Conservation (phyloP, 2,888 invertebrate genomes). For the Galeopsomyia nigrocyanea region DNA sequence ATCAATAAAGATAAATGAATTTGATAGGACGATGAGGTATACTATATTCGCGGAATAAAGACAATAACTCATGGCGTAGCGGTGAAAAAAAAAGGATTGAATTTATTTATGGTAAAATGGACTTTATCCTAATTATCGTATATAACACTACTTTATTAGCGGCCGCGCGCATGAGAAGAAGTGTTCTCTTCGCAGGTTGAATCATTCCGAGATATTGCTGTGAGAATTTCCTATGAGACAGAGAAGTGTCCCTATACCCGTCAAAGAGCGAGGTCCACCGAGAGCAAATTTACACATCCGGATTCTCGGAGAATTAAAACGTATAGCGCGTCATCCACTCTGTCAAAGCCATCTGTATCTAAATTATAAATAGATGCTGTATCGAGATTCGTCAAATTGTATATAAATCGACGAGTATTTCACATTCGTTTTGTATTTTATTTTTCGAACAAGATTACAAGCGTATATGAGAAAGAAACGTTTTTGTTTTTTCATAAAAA, state of each 20-base stretch:
- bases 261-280: background rate
- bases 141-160: conserved; percentile 43
- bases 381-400: too few relatives aligned
- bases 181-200: conserved; percentile 17
- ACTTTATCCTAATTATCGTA: conserved; percentile 41
- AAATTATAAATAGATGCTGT: too few relatives aligned
- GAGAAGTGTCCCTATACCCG: background rate
- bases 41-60: conserved; percentile 24
- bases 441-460: background rate
- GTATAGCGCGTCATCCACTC: background rate
- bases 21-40: too few relatives aligned
- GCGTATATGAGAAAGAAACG: conserved; percentile 6
- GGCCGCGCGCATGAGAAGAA: background rate
- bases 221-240: conserved; percentile 15
- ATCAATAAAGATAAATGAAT: too few relatives aligned
- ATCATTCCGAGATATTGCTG: conserved; percentile 13
- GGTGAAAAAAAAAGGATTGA: conserved; percentile 10
- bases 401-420: too few relatives aligned
- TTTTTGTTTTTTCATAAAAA: background rate
- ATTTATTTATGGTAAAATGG: conserved; percentile 16
- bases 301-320: conserved; percentile 30
- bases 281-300: conserved; percentile 44
- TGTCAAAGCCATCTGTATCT: too few relatives aligned
- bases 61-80: conserved; percentile 2
- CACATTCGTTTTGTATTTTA: too few relatives aligned